Base-by-base conservation (phyloP, 2,113 vertebrate genomes). In the Kobus ellipsiprymnus region DNA sequence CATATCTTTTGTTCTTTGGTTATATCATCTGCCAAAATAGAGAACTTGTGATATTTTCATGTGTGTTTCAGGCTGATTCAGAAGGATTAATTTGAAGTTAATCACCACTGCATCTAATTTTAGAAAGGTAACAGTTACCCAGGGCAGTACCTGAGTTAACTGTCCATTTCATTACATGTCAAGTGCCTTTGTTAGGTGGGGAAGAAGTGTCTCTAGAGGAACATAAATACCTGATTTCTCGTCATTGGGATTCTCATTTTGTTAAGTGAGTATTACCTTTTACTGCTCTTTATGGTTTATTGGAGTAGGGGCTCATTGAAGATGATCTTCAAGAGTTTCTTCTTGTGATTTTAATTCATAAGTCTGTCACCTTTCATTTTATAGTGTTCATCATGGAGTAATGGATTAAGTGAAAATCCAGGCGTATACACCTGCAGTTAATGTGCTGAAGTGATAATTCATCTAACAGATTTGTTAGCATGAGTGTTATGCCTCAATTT, bases 1-100 rank as follows among this genome's bases (percentile, higher is more conserved):
- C 74, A 44, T 97, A 97, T 97, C 29, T 52, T 92, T 97, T 95
- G 83, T 97, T 97, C 82, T 96, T 84, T 98, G 95, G 40, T 97
- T 98, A 62, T 55, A 92, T 98, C 64, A 96, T 40, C 57, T 96
- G 27, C 93, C 59, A 96, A 96, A 97, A 44, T 80, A 89, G 92
- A 96, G 74, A 95, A 29, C 14, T 97, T 91, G 86, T 86, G 88
- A 29, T 8, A 30, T 95, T 52, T 92, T 97, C 83, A 59, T 92
- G 50, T 0, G 82, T 83, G 23, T 93, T 81, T 97, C 87, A 94
- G 94, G 19, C 93, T 97, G 23, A 83, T 88, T 93, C 13, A 23
- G 93, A 30, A 71, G 29, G 74, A 57, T 40, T 90, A 83, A 71
- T 95, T 71, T 90, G 50, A 97, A 89, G 60, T 81, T 97, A 95